These are phyloP conservation scores for Cetoscarus ocellatus DNA, from an alignment of 2,797 vertebrate species.

Conservation along the genomic window DNA sequence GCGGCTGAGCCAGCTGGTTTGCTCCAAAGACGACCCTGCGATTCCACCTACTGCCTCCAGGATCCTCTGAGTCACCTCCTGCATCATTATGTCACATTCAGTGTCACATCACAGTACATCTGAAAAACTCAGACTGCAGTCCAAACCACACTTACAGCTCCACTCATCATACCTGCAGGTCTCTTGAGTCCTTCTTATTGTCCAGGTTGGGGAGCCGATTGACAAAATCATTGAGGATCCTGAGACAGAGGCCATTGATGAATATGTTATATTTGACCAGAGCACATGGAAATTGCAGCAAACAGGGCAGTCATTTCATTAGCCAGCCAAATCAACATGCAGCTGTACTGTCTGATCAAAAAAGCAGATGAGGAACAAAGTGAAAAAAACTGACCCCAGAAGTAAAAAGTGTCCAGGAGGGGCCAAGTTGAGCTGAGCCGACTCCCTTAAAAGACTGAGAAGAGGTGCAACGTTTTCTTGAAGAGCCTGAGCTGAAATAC, in stretches of 20 bases:
- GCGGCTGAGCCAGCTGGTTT: conserved; percentile 98
- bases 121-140: not conserved
- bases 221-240: conserved; percentile 95
- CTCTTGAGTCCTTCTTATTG: conserved; percentile 94
- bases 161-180: conserved; percentile 89
- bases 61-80: conserved; percentile 97
- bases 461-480: conserved; percentile 92
- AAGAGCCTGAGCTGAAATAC: conserved; percentile 87
- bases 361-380: not conserved
- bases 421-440: conserved; percentile 93
- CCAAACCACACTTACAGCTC: not conserved
- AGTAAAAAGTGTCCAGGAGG: conserved; percentile 95
- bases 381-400: conserved; percentile 87
- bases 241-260: conserved; percentile 63
- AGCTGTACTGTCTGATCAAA: not conserved
- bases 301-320: too few relatives aligned
- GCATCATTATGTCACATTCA: not conserved
- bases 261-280: not conserved
- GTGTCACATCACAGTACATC: not conserved
- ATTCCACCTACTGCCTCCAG: conserved; percentile 93
- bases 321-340: too few relatives aligned
- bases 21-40: conserved; percentile 96
- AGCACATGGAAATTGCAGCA: too few relatives aligned
- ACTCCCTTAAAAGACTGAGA: conserved; percentile 91
- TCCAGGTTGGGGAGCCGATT: conserved; percentile 93